These are phyloP conservation scores for Heliconius eleuchia DNA, from an alignment of 1,140 invertebrate genomes.

Conservation along the genomic window DNA sequence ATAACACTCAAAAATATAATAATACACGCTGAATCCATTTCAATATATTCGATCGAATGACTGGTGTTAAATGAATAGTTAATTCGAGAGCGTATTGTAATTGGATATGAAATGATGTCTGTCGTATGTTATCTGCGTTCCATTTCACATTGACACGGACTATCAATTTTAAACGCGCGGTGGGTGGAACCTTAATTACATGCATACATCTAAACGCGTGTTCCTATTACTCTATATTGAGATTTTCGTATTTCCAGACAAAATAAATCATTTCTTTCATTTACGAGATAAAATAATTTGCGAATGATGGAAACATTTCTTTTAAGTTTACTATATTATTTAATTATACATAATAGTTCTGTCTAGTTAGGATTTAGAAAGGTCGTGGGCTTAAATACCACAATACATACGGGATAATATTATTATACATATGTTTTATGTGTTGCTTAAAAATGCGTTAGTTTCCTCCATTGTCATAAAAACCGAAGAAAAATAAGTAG, in stretches of 20 bases:
- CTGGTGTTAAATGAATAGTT: slow-evolving; percentile 51
- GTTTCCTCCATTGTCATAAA: no score
- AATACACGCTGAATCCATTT: slow-evolving; percentile 41
- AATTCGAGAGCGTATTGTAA: slow-evolving; percentile 54
- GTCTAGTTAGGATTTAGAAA: no score
- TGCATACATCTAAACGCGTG: slow-evolving; percentile 25
- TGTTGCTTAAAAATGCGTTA: no score
- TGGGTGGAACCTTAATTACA: slow-evolving; percentile 45
- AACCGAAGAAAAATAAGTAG: no score
- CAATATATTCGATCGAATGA: slow-evolving; percentile 42
- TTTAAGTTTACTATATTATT: neutral
- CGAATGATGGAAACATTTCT: neutral
- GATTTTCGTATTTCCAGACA: slow-evolving; percentile 13
- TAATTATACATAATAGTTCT: no score
- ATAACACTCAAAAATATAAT: slow-evolving; percentile 45
- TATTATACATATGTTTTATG: no score
- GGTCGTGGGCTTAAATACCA: no score
- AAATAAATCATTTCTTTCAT: slow-evolving; percentile 1
- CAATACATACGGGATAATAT: no score
- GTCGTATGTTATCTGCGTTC: slow-evolving; percentile 56
- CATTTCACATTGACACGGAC: slow-evolving; percentile 50
- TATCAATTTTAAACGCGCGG: slow-evolving; percentile 44
- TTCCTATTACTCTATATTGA: slow-evolving; percentile 29
- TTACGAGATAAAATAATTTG: neutral
- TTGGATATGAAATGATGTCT: slow-evolving; percentile 65